Evolutionary conservation across 2,113 vertebrate species (phyloP).

Genomic region (Ciconia maguari): DNA sequence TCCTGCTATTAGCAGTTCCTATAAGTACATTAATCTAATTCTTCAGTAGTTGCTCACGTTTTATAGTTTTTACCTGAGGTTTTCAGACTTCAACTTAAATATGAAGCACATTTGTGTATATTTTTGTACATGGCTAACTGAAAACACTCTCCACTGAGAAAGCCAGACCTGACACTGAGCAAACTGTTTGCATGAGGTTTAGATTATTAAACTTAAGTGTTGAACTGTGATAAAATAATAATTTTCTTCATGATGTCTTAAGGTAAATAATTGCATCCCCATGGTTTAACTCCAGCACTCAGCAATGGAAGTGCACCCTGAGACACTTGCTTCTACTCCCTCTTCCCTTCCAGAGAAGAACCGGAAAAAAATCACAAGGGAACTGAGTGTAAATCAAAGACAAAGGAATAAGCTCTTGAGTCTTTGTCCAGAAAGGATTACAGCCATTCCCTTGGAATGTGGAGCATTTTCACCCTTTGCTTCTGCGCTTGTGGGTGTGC

Average conservation of each 20-base stretch:
- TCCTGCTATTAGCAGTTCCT: neutral
- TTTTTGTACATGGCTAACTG: neutral
- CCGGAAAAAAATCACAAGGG: neutral
- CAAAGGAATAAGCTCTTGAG: neutral
- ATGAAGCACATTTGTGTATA: neutral
- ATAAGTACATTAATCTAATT: neutral
- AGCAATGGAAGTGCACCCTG: neutral
- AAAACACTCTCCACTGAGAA: neutral
- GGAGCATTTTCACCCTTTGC: neutral
- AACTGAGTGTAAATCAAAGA: neutral
- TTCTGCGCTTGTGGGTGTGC: fast-evolving
- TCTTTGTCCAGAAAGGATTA: neutral
- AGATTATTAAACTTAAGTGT: neutral
- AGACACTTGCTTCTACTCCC: neutral
- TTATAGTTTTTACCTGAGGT: neutral
- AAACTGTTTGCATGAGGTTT: neutral
- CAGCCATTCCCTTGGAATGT: neutral
- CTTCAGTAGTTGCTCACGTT: neutral
- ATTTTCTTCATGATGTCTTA: neutral
- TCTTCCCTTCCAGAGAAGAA: neutral
- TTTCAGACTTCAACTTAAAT: neutral
- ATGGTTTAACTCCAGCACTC: neutral
- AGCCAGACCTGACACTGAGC: neutral
- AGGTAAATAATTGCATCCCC: neutral
- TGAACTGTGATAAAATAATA: neutral